Conservation (phyloP, 2,888 invertebrate species). For the Eupithecia inturbata region DNA sequence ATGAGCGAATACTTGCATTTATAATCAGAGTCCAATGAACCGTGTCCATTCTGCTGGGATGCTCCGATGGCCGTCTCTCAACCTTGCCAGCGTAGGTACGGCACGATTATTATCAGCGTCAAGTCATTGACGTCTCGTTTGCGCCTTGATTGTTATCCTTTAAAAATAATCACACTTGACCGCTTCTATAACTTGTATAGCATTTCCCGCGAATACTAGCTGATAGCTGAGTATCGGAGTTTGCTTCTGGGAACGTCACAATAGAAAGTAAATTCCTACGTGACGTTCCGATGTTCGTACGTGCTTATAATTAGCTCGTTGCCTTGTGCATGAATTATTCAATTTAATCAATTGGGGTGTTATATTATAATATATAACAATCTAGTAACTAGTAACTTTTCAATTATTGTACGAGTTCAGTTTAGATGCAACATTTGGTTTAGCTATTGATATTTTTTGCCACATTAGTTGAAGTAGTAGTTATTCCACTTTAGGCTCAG, state of each 20-base stretch:
- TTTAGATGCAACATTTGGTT: background rate
- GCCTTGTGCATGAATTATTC: conserved; percentile 31
- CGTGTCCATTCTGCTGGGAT: conserved; percentile 33
- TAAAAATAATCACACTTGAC: conserved; percentile 46
- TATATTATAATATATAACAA: background rate
- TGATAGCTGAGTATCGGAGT: conserved; percentile 50
- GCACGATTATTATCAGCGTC: conserved; percentile 50
- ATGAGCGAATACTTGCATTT: conserved; percentile 20
- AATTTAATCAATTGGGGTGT: conserved; percentile 31
- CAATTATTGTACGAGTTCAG: background rate
- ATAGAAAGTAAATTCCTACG: conserved; percentile 60
- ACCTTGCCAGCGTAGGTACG: conserved; percentile 40
- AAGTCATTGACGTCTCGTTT: conserved; percentile 48
- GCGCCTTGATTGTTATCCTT: conserved; percentile 52
- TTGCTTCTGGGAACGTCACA: conserved; percentile 71
- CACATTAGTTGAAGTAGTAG: no score
- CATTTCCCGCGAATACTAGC: conserved; percentile 42
- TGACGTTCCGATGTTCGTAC: conserved; percentile 63
- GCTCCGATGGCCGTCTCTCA: conserved; percentile 37
- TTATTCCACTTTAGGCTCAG: background rate
- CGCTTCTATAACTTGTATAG: conserved; percentile 32
- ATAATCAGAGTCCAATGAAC: conserved; percentile 30
- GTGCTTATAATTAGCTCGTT: conserved; percentile 52
- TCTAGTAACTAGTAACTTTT: no score
- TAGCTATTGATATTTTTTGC: background rate